phyloP scores from a whole-genome alignment of 2,797 vertebrate species.

The Novumbra hubbsi region DNA sequence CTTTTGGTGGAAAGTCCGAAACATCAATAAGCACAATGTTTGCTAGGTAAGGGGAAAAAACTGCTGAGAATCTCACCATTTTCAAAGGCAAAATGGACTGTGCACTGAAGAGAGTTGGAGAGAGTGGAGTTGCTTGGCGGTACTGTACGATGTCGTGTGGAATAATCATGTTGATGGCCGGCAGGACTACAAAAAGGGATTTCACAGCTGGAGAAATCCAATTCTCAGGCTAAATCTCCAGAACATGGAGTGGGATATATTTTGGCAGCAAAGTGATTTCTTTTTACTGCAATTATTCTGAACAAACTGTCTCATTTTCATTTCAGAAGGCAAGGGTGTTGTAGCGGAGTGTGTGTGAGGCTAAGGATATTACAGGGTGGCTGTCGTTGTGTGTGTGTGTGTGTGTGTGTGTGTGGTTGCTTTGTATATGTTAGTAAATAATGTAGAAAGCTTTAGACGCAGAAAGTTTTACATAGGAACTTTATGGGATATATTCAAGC shows the following conservation, averaged over 20 bases:
- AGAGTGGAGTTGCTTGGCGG: conserved; percentile 30
- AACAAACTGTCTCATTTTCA: conserved; percentile 41
- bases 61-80: conserved; percentile 15
- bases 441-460: no score
- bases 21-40: conserved; percentile 23
- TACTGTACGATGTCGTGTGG: conserved; percentile 20
- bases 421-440: background rate
- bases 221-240: conserved; percentile 71
- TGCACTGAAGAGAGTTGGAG: conserved; percentile 29
- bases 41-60: conserved; percentile 29
- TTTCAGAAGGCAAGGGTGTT: background rate
- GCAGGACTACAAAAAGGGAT: conserved; percentile 70
- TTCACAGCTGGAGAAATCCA: conserved; percentile 75
- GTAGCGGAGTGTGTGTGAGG: conserved; percentile 9
- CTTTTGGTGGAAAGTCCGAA: conserved; percentile 20
- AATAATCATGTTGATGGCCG: conserved; percentile 61
- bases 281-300: conserved; percentile 61
- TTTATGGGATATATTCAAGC: conserved; percentile 29
- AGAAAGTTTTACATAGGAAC: no score
- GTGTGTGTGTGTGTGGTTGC: conserved; percentile 32
- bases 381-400: conserved; percentile 7
- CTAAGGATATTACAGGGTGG: conserved; percentile 32
- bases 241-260: conserved; percentile 62
- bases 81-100: conserved; percentile 36
- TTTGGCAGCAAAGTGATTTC: conserved; percentile 63